Conservation (phyloP, 2,797 vertebrate genomes). For the Spondyliosoma cantharus region DNA sequence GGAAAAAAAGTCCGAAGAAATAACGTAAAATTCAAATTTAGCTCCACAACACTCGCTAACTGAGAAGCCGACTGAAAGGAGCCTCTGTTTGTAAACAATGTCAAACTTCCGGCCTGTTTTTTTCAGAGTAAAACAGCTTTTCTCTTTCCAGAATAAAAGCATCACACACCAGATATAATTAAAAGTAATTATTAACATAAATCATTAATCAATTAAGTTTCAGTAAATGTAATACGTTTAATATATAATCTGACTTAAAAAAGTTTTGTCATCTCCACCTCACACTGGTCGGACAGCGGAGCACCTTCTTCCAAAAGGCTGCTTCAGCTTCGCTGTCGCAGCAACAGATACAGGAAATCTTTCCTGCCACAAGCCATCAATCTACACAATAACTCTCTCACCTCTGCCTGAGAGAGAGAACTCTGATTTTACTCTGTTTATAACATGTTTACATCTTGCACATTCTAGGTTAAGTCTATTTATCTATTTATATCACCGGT, state of each 20-base stretch:
- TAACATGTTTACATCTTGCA: no score
- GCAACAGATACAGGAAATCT: no score
- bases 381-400: no score
- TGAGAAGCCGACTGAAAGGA: slow-evolving; percentile 17
- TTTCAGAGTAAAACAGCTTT: slow-evolving; percentile 34
- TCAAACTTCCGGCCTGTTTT: slow-evolving; percentile 38
- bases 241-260: not conserved
- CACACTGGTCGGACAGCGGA: no score
- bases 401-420: no score
- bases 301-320: no score
- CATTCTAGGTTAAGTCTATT: no score
- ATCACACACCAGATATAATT: fast-evolving
- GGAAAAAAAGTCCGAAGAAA: not conserved
- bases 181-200: not conserved
- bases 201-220: fast-evolving
- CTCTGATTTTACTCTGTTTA: no score
- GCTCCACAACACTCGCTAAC: not conserved
- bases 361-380: no score
- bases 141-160: slow-evolving; percentile 47
- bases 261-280: no score
- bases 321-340: no score
- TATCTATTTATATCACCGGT: no score
- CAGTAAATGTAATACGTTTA: not conserved
- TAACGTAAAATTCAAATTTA: not conserved
- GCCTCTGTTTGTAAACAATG: slow-evolving; percentile 65